phyloP scores from a whole-genome alignment of 2,113 vertebrate genomes.

The Laticauda colubrina region DNA sequence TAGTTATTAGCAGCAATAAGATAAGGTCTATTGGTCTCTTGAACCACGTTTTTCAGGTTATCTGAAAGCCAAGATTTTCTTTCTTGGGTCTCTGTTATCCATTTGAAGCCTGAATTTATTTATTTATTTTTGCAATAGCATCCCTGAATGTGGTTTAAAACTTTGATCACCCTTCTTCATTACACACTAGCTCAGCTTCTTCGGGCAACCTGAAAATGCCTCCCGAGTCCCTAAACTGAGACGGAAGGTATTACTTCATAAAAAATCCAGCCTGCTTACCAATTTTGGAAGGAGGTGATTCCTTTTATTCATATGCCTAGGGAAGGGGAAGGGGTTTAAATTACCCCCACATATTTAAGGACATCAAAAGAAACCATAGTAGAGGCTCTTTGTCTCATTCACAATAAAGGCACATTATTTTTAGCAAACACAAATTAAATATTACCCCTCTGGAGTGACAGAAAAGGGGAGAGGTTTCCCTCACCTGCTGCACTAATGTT shows the following conservation, averaged over 20 bases:
- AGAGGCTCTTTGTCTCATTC: slow-evolving; percentile 28
- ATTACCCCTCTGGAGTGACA: slow-evolving; percentile 50
- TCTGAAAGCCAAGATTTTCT: background rate
- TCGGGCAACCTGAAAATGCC: too few relatives aligned
- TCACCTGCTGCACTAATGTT: slow-evolving; percentile 36
- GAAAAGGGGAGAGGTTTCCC: slow-evolving; percentile 58
- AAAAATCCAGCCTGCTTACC: background rate
- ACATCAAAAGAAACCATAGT: slow-evolving; percentile 40
- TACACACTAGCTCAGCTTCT: background rate
- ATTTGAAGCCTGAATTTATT: background rate
- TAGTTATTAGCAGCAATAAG: background rate
- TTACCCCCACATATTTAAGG: slow-evolving; percentile 20
- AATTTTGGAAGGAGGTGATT: slow-evolving; percentile 10
- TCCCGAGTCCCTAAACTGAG: accelerated
- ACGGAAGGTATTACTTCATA: background rate
- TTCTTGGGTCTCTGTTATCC: too few relatives aligned
- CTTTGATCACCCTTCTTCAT: background rate
- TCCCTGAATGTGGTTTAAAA: background rate
- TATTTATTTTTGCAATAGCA: background rate
- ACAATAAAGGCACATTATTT: slow-evolving; percentile 30
- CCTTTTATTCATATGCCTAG: slow-evolving; percentile 12
- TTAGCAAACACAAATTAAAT: slow-evolving; percentile 53
- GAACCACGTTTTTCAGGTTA: background rate
- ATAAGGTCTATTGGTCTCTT: background rate
- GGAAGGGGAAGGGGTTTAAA: slow-evolving; percentile 18